Evolutionary conservation across 2,113 vertebrate species (phyloP), one percentile per base, ranked within the genome.

Genomic region (Podilymbus podiceps): DNA sequence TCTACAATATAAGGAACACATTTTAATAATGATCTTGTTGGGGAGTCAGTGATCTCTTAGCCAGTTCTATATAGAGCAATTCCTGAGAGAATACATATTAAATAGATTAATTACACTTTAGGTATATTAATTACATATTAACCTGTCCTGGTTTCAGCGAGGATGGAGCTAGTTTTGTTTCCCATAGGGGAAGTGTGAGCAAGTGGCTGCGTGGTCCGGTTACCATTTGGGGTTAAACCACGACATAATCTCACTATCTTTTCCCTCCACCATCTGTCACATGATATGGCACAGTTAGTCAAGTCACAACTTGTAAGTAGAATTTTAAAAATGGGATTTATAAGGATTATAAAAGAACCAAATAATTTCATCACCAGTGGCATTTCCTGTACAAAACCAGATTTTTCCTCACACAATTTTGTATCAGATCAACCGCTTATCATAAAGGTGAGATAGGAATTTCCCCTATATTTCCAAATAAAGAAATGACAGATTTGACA

Each of bases 101-200:
- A 96, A 72, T 85, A 72, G 68, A 59, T 74, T 63, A 67, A 87
- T 74, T 75, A 74, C 33, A 49, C 17, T 55, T 94, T 52, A 56
- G 18, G 27, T 86, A 46, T 46, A 78, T 84, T 85, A 86, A 90
- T 88, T 86, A 28, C n/a, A 55, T 62, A 46, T 71, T 71, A 75
- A 81, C 9, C 38, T 38, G 38, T 38, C 38, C 38, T 38, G 38
- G 38, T 38, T 38, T 38, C 38, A 38, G 38, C 38, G 8, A 38
- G 38, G 38, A 38, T 38, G 38, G 38, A 38, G 38, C 38, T 38
- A 38, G 38, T 38, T 38, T 38, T 38, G 38, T 9, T 38, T 38
- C 38, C 38, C 38, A 38, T 38, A 38, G 38, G 38, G 38, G 38
- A 38, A 38, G 38, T 38, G 38, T 38, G 38, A 38, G 38, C 38